phyloP scores from a whole-genome alignment of 2,888 invertebrate genomes.

The Timema cristinae region DNA sequence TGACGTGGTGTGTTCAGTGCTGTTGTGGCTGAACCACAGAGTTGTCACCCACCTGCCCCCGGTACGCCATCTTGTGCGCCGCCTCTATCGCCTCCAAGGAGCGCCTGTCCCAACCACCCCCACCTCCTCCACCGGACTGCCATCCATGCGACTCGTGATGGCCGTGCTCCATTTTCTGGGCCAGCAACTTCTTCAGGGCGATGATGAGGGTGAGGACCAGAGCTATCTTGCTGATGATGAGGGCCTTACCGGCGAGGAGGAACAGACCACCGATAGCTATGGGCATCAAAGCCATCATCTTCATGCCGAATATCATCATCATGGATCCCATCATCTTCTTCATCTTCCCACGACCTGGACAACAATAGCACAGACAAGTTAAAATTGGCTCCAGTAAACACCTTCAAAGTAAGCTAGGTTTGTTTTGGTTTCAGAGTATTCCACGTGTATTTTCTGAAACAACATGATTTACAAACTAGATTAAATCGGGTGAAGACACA shows the following conservation, averaged over 20 bases:
- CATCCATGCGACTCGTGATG: conserved; percentile 50
- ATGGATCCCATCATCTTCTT: conserved; percentile 90
- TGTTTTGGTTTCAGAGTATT: too few species aligned
- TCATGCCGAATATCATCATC: conserved; percentile 85
- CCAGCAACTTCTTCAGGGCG: conserved; percentile 73
- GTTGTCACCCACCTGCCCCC: conserved; percentile 48
- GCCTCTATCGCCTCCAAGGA: conserved; percentile 44
- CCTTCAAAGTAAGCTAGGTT: too few species aligned
- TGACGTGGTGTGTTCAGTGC: too few species aligned
- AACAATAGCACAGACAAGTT: conserved; percentile 31
- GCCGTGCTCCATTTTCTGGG: conserved; percentile 54
- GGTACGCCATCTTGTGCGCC: conserved; percentile 68
- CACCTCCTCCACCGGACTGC: conserved; percentile 48
- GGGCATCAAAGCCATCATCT: conserved; percentile 77
- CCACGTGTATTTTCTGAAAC: too few species aligned
- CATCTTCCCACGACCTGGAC: conserved; percentile 75
- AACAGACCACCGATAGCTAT: conserved; percentile 76
- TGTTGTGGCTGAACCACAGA: too few species aligned
- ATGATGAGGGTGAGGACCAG: conserved; percentile 76
- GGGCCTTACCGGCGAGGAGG: conserved; percentile 78
- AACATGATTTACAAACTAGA: too few species aligned
- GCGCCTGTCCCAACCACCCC: conserved; percentile 69
- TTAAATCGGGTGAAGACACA: too few species aligned
- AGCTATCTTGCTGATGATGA: conserved; percentile 77
- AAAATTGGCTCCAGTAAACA: background rate